Percentiles rank a stretch among this genome's conserved stretches.
Conservation (phyloP, 2,797 vertebrate species). For the Phyllotis vaccarum region DNA sequence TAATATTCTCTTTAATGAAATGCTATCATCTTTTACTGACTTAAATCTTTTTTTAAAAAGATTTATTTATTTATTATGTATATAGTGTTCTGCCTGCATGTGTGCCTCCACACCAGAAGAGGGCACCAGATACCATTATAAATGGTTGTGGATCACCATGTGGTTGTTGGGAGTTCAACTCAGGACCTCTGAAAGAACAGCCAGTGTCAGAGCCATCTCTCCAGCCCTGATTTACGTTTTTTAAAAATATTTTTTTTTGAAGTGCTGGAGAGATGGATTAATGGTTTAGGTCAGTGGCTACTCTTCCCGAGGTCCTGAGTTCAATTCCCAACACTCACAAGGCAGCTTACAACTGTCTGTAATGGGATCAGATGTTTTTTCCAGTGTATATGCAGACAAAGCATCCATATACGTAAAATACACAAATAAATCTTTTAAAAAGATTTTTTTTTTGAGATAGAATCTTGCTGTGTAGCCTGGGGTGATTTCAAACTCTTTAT, state of each 20-base stretch:
- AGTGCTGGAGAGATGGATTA: neutral
- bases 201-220: too few species aligned
- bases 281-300: neutral
- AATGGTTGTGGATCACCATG: too few species aligned
- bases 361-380: neutral
- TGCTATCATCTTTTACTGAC: neutral
- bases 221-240: neutral
- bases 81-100: too few species aligned
- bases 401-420: neutral
- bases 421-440: neutral
- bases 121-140: too few species aligned
- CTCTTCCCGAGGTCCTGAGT: neutral
- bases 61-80: too few species aligned
- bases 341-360: neutral
- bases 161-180: too few species aligned
- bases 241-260: neutral
- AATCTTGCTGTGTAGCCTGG: neutral
- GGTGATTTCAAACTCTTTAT: neutral
- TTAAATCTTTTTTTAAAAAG: neutral
- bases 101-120: too few species aligned
- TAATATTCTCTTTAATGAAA: neutral
- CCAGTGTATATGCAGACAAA: neutral
- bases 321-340: neutral
- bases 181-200: too few species aligned
- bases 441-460: neutral